Evolutionary conservation across 2,113 vertebrate genomes (phyloP).

Genomic region (Acanthochromis polyacanthus): DNA sequence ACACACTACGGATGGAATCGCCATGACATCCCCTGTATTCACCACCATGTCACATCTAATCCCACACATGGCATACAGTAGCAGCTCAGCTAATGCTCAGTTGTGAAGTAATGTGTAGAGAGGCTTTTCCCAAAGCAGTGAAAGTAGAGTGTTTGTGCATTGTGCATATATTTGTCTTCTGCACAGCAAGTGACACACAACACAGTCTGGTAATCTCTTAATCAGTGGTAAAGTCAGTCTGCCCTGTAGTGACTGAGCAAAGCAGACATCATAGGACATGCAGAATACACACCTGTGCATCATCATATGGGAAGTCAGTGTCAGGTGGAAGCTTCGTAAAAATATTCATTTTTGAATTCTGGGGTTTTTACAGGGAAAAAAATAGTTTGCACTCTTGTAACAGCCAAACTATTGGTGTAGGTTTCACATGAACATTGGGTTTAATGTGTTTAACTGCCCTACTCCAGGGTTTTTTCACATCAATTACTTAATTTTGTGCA

Average conservation of each 20-base stretch:
- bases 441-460: too few species aligned
- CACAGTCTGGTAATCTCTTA: conserved; percentile 51
- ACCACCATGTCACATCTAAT: conserved; percentile 47
- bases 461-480: too few species aligned
- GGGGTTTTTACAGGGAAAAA: background rate
- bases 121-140: conserved; percentile 23
- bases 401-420: too few species aligned
- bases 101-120: conserved; percentile 19
- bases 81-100: conserved; percentile 5
- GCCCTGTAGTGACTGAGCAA: background rate
- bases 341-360: background rate
- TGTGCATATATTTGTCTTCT: conserved; percentile 44
- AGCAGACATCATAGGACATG: background rate
- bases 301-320: background rate
- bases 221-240: conserved; percentile 26
- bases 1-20: conserved; percentile 8
- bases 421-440: too few species aligned
- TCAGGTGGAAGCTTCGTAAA: background rate
- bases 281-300: background rate
- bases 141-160: conserved; percentile 23
- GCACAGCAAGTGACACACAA: conserved; percentile 19
- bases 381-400: too few species aligned
- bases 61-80: conserved; percentile 18
- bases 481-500: too few species aligned
- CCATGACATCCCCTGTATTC: conserved; percentile 32